These are phyloP conservation scores for Poecile montanus DNA, from an alignment of 2,797 vertebrate species.

Conservation along the genomic window DNA sequence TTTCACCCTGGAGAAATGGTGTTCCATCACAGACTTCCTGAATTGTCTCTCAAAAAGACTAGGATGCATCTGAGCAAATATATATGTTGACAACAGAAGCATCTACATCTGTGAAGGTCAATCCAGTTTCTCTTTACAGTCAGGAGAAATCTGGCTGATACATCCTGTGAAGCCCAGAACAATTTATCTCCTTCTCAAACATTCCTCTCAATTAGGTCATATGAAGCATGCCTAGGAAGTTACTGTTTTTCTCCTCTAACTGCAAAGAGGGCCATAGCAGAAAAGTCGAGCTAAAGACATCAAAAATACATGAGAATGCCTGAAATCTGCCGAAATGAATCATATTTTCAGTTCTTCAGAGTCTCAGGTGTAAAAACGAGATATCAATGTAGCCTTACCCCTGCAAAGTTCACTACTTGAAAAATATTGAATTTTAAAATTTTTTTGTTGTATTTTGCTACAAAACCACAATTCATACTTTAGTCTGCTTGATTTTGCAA, in stretches of 20 bases:
- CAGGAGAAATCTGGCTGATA: neutral
- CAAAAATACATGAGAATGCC: neutral
- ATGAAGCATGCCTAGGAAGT: neutral
- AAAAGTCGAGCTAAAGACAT: neutral
- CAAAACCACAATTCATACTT: neutral
- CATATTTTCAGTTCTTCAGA: neutral
- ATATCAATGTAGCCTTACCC: neutral
- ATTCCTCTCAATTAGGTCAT: neutral
- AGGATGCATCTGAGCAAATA: neutral
- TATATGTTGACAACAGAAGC: neutral
- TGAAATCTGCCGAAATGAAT: neutral
- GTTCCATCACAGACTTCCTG: rapidly evolving
- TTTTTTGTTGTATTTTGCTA: neutral
- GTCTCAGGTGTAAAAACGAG: neutral
- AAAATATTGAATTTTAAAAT: neutral
- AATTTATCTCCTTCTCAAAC: neutral
- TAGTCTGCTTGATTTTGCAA: neutral
- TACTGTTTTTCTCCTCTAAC: neutral
- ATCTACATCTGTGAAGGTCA: neutral
- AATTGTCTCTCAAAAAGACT: neutral
- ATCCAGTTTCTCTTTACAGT: neutral
- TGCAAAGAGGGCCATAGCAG: neutral
- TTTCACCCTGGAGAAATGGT: neutral
- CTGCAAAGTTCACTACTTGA: neutral
- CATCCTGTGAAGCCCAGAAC: neutral